These are phyloP conservation scores for Bathybates hornii DNA, from an alignment of 2,113 vertebrate species.

Conservation along the genomic window DNA sequence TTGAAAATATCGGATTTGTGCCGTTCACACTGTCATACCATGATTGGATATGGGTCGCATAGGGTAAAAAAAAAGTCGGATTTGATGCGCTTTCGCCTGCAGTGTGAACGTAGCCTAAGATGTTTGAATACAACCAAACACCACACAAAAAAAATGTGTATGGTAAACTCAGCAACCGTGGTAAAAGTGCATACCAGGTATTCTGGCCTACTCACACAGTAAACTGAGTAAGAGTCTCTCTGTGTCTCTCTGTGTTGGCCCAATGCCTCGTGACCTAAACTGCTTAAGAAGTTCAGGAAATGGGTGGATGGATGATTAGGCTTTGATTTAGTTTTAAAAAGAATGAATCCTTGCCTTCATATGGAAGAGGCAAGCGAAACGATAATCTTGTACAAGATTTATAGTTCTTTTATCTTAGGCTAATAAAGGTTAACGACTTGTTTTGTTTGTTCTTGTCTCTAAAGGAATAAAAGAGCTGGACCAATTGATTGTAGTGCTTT, in stretches of 20 bases:
- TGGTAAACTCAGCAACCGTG: neutral
- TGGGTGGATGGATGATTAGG: neutral
- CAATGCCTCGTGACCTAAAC: neutral
- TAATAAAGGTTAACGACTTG: neutral
- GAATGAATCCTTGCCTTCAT: neutral
- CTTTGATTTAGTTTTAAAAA: neutral
- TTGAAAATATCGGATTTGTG: too few relatives aligned
- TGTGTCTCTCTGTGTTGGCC: neutral
- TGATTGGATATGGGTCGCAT: too few relatives aligned
- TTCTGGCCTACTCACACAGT: neutral
- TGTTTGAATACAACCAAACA: neutral
- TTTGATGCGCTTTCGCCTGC: too few relatives aligned
- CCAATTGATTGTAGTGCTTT: slow-evolving; percentile 72
- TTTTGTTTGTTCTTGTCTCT: neutral
- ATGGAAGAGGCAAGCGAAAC: neutral
- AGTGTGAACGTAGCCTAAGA: neutral
- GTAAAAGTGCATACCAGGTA: neutral
- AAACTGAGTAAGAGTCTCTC: neutral
- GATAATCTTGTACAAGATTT: neutral
- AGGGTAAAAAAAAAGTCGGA: too few relatives aligned
- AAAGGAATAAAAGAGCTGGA: slow-evolving; percentile 72
- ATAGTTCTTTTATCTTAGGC: neutral
- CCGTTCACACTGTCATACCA: too few relatives aligned
- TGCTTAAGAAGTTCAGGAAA: neutral
- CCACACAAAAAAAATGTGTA: neutral